phyloP scores from a whole-genome alignment of 1,140 invertebrate species.

The Drusus annulatus region DNA sequence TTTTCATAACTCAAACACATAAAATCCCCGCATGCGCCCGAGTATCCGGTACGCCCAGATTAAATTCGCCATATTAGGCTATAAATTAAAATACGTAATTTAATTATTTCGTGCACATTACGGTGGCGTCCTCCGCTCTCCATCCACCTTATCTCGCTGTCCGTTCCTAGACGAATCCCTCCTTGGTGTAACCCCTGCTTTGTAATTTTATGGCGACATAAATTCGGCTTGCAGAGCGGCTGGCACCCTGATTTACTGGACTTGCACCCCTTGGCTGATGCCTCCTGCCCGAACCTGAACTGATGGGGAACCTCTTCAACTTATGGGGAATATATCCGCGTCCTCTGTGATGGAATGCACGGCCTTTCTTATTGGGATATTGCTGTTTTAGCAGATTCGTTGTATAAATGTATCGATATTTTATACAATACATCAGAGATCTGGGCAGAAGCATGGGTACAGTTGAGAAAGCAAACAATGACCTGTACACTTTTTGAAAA shows the following conservation, averaged over 20 bases:
- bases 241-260: conserved; percentile 43
- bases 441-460: not conserved
- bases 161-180: conserved; percentile 55
- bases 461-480: no score
- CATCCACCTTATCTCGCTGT: conserved; percentile 40
- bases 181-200: conserved; percentile 62
- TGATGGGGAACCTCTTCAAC: not conserved
- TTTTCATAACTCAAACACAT: conserved; percentile 15
- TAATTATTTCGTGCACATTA: conserved; percentile 39
- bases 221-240: conserved; percentile 65
- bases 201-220: conserved; percentile 73
- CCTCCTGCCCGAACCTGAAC: not conserved
- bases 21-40: not conserved
- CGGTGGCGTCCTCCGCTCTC: not conserved
- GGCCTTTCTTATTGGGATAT: no score
- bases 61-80: conserved; percentile 37
- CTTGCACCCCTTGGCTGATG: conserved; percentile 27
- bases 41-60: conserved; percentile 18
- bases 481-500: no score
- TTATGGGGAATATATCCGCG: not conserved
- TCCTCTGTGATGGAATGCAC: conserved; percentile 1
- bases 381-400: no score
- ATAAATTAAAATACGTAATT: conserved; percentile 42
- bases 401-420: not conserved
- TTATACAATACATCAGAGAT: not conserved